Percentiles rank a stretch among this genome's conserved stretches.
Evolutionary conservation across 2,797 vertebrate species (phyloP).

Genomic region (Pantherophis alleghaniensis): DNA sequence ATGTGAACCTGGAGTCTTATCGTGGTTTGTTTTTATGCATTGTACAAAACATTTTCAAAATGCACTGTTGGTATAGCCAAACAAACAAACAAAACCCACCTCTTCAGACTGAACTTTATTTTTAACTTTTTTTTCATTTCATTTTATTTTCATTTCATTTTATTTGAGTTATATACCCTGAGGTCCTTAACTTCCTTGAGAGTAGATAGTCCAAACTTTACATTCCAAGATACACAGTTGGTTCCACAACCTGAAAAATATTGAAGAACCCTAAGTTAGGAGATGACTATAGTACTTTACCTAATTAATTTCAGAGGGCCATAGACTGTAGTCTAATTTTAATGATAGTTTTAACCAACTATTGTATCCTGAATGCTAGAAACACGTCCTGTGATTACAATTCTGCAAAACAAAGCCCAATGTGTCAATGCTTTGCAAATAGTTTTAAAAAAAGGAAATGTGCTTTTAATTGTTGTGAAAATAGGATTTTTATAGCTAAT

Average conservation of each 20-base stretch:
- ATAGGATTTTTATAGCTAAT: not conserved
- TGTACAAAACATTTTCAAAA: not conserved
- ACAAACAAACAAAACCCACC: not conserved
- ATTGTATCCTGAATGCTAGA: conserved; percentile 16
- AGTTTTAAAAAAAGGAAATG: conserved; percentile 7
- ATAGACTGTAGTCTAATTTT: not conserved
- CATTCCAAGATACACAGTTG: not conserved
- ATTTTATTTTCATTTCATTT: too few species aligned
- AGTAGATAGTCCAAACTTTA: not conserved
- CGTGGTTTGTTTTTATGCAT: not conserved
- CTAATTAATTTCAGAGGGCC: not conserved
- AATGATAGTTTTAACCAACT: not conserved
- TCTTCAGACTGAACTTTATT: not conserved
- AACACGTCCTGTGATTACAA: conserved; percentile 9
- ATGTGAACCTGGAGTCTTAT: not conserved
- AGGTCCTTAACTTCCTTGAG: not conserved
- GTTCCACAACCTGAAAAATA: not conserved
- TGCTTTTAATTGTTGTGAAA: conserved; percentile 37
- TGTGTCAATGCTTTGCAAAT: conserved; percentile 14
- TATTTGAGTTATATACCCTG: not conserved
- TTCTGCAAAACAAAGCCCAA: conserved; percentile 48
- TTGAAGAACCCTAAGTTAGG: not conserved
- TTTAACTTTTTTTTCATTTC: not conserved
- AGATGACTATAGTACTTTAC: not conserved
- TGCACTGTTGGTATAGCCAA: not conserved